Evolutionary conservation across 2,888 invertebrate genomes (phyloP), one percentile per base, ranked within the genome.

Genomic region (Congeria kusceri): DNA sequence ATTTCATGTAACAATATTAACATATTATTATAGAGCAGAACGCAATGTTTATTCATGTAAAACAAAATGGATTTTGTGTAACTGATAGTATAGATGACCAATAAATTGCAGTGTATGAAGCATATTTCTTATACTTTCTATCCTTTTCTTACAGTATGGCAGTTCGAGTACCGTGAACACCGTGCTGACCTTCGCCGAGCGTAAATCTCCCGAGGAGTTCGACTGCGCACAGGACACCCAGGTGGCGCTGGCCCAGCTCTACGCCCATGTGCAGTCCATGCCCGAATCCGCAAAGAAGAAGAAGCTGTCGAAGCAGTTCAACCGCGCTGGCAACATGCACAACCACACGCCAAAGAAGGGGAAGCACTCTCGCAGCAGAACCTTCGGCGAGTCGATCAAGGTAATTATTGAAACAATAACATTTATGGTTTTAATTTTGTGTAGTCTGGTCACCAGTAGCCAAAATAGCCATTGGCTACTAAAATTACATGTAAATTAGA

Each of bases 151-250:
- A 44, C 80, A 84, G 88, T 85, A 80, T 72, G 79, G 81, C 58
- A 86, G 86, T 67, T 71, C 85, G 27, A 83, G 80, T 47, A 85
- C 87, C 27, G 77, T 88, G 4, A 87, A 86, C 93, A 98, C 98
- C 1, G 96, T 97, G n/a, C 97, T 97, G 92, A 97, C 97, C 84
- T 98, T 98, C 94, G 96, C 97, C 66, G 97, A 98, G 94, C 96
- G 97, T 0, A 96, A 90, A 44, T 86, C 88, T 9, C 83, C 87
- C 7, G 84, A 85, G 32, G 88, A 89, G 59, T 89, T 89, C n/a
- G 90, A 91, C 62, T 84, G 89, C 15, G 74, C 87, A 23, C 96
- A 97, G n/a, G 88, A 91, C 77, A 91, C 91, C 7, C 88, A 89
- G 76, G 81, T 87, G 39, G 90, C 88, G 0, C 85, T 89, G 1